Evolutionary conservation across 2,888 invertebrate genomes (phyloP), one percentile per base, ranked within the genome.

Genomic region (Leptura quadrifasciata): DNA sequence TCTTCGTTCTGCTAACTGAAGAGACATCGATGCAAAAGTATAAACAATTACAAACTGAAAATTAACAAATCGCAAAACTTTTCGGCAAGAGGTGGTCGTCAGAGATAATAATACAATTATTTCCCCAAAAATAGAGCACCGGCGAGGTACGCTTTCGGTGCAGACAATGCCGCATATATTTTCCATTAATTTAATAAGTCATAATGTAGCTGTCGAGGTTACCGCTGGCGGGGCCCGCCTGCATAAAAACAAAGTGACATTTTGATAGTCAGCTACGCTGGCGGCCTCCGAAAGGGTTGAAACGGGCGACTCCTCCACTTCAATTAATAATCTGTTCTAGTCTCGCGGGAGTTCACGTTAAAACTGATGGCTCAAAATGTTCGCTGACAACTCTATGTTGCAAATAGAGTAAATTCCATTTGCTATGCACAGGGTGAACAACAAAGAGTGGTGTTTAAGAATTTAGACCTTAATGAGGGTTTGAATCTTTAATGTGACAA

Each of bases 251-350:
- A 64, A 64, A 64, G 52, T 64, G 64, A 64, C 64, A 64, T 64
- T 64, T 64, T 64, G 64, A 64, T 64, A 64, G 64, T 18, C 64
- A 47, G 39, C 52, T 18, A 47, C 20, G 64, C 47, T 21, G 21
- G 21, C 39, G 47, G 21, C 20, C 39, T 20, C n/a, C 64, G 9
- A 21, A 27, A 60, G 64, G 47, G 64, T 64, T 64, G 47, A 64
- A 64, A 64, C 52, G 64, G 64, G 47, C 18, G 39, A 21, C 21
- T 15, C 15, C 64, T 58, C 64, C 47, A 21, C 64, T 39, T 63
- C 39, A 63, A 63, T 63, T 64, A 64, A 47, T 20, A 64, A 47
- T 64, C 64, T 8, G 47, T 21, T n/a, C 20, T 15, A 8, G 47
- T 6, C 64, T 6, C 47, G 47, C 6, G 47, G 64, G 64, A 39